Conservation (phyloP, 2,888 invertebrate genomes). For the Melangyna quadrimaculata region DNA sequence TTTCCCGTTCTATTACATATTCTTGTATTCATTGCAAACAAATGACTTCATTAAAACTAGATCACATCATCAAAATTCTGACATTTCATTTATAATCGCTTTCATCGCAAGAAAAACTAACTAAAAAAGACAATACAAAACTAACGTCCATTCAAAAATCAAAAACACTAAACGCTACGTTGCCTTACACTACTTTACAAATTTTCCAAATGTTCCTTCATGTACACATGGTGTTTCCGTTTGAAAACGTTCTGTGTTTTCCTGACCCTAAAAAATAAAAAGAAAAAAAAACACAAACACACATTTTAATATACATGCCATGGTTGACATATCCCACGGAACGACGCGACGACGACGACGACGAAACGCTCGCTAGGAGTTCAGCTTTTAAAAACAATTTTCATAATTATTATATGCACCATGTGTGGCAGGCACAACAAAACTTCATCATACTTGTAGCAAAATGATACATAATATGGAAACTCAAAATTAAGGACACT, state of each 20-base stretch:
- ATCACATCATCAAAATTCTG: too few species aligned
- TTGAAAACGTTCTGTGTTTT: neutral
- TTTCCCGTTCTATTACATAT: too few species aligned
- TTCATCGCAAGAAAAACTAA: neutral
- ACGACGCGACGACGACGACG: too few species aligned
- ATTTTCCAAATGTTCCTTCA: neutral
- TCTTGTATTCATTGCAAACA: too few species aligned
- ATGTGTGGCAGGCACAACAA: neutral
- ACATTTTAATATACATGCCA: neutral
- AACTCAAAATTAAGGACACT: slow-evolving; percentile 17
- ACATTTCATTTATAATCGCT: too few species aligned
- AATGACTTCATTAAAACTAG: neutral
- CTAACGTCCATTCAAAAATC: neutral
- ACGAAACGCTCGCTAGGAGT: too few species aligned
- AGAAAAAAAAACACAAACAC: neutral
- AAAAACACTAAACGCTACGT: neutral
- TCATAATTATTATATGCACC: slow-evolving; percentile 11
- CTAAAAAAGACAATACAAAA: neutral
- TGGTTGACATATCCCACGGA: slow-evolving; percentile 2
- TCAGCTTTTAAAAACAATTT: slow-evolving; percentile 13
- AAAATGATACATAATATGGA: neutral
- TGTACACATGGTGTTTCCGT: slow-evolving; percentile 1
- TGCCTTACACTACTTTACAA: neutral
- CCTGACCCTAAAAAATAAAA: neutral
- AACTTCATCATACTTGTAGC: neutral